Conservation (phyloP, 2,797 vertebrate species). For the Macropodus opercularis region DNA sequence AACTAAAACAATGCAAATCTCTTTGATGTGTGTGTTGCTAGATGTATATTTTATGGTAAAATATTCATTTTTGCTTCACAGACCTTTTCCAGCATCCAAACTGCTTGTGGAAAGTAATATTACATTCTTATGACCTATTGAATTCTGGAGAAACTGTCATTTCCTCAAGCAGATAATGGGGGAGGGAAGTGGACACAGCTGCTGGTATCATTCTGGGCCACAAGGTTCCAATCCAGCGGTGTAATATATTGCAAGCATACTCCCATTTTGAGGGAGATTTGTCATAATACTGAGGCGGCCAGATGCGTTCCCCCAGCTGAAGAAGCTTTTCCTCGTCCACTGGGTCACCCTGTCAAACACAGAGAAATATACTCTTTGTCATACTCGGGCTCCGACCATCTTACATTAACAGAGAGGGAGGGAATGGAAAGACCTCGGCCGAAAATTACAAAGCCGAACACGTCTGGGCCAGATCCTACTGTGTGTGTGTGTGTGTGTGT, state of each 20-base stretch:
- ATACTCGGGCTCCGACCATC: slow-evolving; percentile 52
- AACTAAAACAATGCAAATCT: slow-evolving; percentile 4
- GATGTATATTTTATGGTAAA: not conserved
- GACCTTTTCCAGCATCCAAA: not conserved
- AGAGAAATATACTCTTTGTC: slow-evolving; percentile 69
- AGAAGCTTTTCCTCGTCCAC: slow-evolving; percentile 73
- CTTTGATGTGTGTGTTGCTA: not conserved
- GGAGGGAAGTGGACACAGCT: slow-evolving; percentile 60
- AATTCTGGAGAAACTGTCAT: slow-evolving; percentile 36
- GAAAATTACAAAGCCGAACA: slow-evolving; percentile 52
- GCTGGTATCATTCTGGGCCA: slow-evolving; percentile 70
- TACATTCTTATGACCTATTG: slow-evolving; percentile 27
- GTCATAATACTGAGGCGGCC: slow-evolving; percentile 80
- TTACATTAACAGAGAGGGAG: slow-evolving; percentile 47
- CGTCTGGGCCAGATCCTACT: slow-evolving; percentile 31
- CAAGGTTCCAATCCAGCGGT: slow-evolving; percentile 68
- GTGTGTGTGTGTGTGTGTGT: slow-evolving; percentile 9
- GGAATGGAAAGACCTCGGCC: slow-evolving; percentile 47
- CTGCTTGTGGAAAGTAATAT: slow-evolving; percentile 13
- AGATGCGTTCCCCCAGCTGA: slow-evolving; percentile 72
- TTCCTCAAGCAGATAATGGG: slow-evolving; percentile 60
- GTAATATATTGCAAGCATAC: slow-evolving; percentile 78
- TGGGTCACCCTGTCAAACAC: slow-evolving; percentile 78
- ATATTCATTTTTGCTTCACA: not conserved
- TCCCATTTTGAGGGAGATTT: slow-evolving; percentile 81